Percentiles rank a stretch among this genome's conserved stretches.
These are phyloP conservation scores for Caranx ignobilis DNA, from an alignment of 2,113 vertebrate genomes.

Conservation along the genomic window DNA sequence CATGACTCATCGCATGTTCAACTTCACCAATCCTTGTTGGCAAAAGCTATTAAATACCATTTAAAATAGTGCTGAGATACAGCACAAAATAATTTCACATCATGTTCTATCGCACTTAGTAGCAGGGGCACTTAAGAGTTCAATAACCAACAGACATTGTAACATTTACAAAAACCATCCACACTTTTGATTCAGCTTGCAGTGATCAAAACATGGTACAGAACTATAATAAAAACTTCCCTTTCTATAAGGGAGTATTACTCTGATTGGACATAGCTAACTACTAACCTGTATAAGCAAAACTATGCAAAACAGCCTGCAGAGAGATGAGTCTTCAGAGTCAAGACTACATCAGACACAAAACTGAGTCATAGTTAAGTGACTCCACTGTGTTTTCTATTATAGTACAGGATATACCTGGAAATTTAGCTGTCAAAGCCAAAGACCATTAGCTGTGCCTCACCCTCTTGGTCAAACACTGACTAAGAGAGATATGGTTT, in stretches of 20 bases:
- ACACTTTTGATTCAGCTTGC: not conserved
- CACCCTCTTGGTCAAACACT: conserved; percentile 42
- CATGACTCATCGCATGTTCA: not conserved
- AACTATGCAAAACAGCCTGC: conserved; percentile 2
- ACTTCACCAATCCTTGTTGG: not conserved
- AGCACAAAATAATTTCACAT: not conserved
- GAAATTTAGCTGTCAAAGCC: conserved; percentile 41
- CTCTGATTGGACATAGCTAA: not conserved
- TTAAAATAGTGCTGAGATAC: not conserved
- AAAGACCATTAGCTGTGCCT: conserved; percentile 41
- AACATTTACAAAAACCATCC: not conserved
- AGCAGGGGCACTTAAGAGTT: not conserved
- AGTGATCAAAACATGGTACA: not conserved
- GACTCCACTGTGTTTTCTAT: conserved; percentile 15
- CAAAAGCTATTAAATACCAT: not conserved
- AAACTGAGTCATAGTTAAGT: not conserved
- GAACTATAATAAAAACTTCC: not conserved
- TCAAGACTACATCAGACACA: conserved; percentile 5
- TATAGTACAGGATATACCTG: conserved; percentile 10
- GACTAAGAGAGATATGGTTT: conserved; percentile 12
- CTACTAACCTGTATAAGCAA: not conserved
- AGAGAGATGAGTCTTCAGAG: conserved; percentile 1
- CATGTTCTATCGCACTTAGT: not conserved
- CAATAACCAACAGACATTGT: not conserved
- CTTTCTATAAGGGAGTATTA: not conserved